phyloP scores from a whole-genome alignment of 1,140 invertebrate genomes.

The Cotesia vestalis region DNA sequence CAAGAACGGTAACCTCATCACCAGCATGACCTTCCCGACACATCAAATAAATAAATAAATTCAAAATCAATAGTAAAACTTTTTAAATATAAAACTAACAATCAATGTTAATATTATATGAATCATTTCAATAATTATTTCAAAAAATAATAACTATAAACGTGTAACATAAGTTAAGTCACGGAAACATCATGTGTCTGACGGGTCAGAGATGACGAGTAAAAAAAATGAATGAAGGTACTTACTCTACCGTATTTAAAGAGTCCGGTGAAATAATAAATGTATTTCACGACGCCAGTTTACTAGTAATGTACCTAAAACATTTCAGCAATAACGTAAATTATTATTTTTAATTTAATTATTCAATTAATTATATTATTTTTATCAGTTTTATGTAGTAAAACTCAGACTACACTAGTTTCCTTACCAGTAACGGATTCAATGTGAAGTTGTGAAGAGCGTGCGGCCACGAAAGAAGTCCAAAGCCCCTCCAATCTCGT shows the following conservation, averaged over 20 bases:
- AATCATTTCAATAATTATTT: conserved; percentile 7
- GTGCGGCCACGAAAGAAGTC: too few relatives aligned
- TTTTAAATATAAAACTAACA: neutral
- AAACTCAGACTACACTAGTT: conserved; percentile 45
- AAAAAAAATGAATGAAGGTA: conserved; percentile 40
- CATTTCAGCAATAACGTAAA: conserved; percentile 48
- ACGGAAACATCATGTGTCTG: neutral
- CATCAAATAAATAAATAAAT: neutral
- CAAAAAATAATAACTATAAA: neutral
- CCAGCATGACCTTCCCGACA: conserved; percentile 30
- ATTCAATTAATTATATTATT: conserved; percentile 30
- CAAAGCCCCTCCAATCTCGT: conserved; percentile 11
- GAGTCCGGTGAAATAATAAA: conserved; percentile 56
- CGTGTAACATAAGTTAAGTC: conserved; percentile 2
- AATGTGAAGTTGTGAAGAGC: conserved; percentile 52
- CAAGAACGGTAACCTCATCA: conserved; percentile 61
- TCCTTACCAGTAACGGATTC: conserved; percentile 60
- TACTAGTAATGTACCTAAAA: conserved; percentile 59
- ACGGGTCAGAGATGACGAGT: conserved; percentile 15
- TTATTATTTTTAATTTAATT: conserved; percentile 47
- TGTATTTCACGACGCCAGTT: conserved; percentile 59
- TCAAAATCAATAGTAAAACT: neutral
- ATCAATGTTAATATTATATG: neutral
- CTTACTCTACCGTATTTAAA: conserved; percentile 61
- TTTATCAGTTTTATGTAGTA: neutral